These are phyloP conservation scores for Eudyptes chrysolophus DNA, from an alignment of 2,113 vertebrate species.

Conservation along the genomic window DNA sequence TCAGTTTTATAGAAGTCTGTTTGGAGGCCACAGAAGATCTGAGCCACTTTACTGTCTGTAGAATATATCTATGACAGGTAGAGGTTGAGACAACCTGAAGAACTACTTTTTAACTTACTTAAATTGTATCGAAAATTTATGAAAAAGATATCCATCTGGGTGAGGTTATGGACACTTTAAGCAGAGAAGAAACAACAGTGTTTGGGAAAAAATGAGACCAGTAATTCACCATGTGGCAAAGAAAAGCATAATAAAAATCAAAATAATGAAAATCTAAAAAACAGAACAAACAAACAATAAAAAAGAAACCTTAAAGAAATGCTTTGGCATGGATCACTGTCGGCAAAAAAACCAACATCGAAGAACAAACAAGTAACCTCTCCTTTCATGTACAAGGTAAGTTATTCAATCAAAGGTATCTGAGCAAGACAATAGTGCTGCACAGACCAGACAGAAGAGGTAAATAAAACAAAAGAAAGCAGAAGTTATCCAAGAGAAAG, in stretches of 20 bases:
- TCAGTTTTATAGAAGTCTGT: neutral
- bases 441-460: neutral
- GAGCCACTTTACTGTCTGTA: neutral
- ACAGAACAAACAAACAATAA: neutral
- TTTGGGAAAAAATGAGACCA: neutral
- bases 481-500: neutral
- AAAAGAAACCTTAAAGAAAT: neutral
- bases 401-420: neutral
- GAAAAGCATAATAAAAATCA: neutral
- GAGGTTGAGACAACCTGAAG: neutral
- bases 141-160: neutral
- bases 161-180: neutral
- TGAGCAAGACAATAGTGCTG: neutral
- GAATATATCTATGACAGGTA: neutral
- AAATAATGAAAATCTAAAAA: neutral
- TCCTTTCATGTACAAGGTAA: neutral
- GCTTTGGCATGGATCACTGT: neutral
- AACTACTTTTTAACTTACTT: neutral
- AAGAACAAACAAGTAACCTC: neutral
- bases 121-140: neutral
- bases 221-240: neutral
- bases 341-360: rapidly evolving
- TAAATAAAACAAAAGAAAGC: neutral
- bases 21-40: neutral
- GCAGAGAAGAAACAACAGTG: neutral